These are phyloP conservation scores for Pseudococcus viburni DNA, from an alignment of 2,888 invertebrate genomes.

Conservation along the genomic window DNA sequence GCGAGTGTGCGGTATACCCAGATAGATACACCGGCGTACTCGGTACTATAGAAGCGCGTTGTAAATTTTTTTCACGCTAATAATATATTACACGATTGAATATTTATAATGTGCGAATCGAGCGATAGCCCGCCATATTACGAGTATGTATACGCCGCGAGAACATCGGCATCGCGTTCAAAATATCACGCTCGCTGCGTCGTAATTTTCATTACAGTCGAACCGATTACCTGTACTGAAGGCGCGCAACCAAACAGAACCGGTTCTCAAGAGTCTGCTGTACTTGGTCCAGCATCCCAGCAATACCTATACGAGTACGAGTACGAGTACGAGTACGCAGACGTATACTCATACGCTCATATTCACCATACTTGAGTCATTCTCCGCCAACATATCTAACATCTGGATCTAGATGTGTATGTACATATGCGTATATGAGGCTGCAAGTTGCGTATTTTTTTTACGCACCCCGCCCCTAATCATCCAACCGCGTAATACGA, in stretches of 20 bases:
- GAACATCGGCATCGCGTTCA: constrained; percentile 1
- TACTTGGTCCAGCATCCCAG: neutral
- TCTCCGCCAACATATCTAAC: neutral
- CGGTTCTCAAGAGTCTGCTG: neutral
- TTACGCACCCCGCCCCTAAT: neutral
- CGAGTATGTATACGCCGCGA: constrained; percentile 3
- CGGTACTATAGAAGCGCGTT: constrained; percentile 14
- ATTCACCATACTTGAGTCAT: constrained; percentile 25
- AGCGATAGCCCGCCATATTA: constrained; percentile 56
- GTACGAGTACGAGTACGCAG: neutral
- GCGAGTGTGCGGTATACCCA: neutral
- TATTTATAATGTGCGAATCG: constrained; percentile 65
- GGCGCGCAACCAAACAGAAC: neutral
- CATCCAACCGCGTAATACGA: neutral
- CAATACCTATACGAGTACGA: neutral
- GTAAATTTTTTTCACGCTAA: constrained; percentile 49
- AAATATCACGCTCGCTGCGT: constrained; percentile 49
- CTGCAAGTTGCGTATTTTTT: neutral
- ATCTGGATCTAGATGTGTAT: neutral
- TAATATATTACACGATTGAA: constrained; percentile 58
- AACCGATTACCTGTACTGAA: neutral
- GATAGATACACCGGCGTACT: neutral
- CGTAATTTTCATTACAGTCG: constrained; percentile 55
- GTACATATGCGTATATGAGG: neutral
- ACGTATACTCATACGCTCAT: neutral